Conservation (phyloP, 2,113 vertebrate genomes). For the Limnothrissa miodon region DNA sequence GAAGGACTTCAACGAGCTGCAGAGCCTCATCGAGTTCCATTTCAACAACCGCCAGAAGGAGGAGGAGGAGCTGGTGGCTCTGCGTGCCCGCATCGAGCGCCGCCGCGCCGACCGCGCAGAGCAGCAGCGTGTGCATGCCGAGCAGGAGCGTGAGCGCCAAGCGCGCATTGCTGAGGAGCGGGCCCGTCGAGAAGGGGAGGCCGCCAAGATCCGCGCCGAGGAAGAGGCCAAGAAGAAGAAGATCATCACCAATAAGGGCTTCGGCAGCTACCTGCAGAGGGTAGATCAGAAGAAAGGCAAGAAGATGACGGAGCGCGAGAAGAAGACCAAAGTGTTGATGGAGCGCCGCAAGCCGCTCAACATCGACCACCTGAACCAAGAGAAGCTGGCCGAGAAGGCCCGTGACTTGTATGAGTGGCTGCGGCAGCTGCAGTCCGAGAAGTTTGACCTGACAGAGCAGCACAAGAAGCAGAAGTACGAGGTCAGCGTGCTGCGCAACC, state of each 20-base stretch:
- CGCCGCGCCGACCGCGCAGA: constrained; percentile 86
- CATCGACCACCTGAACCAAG: constrained; percentile 75
- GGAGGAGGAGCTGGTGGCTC: constrained; percentile 87
- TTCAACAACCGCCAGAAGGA: constrained; percentile 94
- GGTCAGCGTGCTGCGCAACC: constrained; percentile 88
- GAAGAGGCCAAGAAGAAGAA: constrained; percentile 94
- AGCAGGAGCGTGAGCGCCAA: constrained; percentile 87
- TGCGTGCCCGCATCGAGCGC: constrained; percentile 87
- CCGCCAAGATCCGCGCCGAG: constrained; percentile 79
- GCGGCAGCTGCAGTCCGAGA: constrained; percentile 85
- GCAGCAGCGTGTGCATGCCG: constrained; percentile 84
- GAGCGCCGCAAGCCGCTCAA: constrained; percentile 75
- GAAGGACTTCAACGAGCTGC: constrained; percentile 92
- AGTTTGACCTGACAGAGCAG: constrained; percentile 89
- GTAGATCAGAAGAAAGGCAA: constrained; percentile 76
- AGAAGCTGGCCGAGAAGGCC: constrained; percentile 83
- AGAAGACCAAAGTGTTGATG: constrained; percentile 73
- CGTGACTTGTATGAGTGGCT: constrained; percentile 88
- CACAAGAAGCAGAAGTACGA: constrained; percentile 96
- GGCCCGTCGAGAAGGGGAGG: constrained; percentile 88
- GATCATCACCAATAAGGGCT: constrained; percentile 84
- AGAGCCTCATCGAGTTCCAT: constrained; percentile 87
- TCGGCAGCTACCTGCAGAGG: constrained; percentile 73
- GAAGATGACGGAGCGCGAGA: constrained; percentile 75
- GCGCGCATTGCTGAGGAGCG: constrained; percentile 82